Evolutionary conservation across 2,113 vertebrate genomes (phyloP).

Genomic region (Gambusia affinis): DNA sequence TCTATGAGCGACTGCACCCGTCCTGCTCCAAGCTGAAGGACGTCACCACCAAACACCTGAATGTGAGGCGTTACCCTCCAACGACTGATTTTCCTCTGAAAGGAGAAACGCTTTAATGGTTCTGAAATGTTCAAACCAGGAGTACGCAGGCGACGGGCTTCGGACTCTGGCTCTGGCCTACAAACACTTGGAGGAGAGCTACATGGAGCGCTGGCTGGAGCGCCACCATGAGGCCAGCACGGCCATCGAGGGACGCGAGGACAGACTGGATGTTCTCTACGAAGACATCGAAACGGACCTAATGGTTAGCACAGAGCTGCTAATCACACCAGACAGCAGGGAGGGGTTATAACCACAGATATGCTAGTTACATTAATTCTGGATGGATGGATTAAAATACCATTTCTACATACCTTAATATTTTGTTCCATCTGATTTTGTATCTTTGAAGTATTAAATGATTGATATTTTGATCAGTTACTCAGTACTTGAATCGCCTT

Average conservation of each 20-base stretch:
- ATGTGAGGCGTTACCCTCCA: conserved; percentile 80
- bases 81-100: neutral
- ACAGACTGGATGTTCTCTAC: conserved; percentile 82
- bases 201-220: conserved; percentile 82
- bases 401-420: too few species aligned
- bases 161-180: conserved; percentile 91
- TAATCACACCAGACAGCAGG: too few species aligned
- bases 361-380: too few species aligned
- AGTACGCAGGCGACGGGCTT: conserved; percentile 91
- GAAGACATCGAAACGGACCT: conserved; percentile 93
- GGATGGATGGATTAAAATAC: too few species aligned
- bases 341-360: too few species aligned
- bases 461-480: too few species aligned
- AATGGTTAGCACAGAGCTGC: conserved; percentile 73
- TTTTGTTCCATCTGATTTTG: too few species aligned
- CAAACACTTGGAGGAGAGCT: conserved; percentile 83
- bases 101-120: neutral
- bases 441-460: too few species aligned
- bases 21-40: conserved; percentile 82
- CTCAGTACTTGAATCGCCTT: too few species aligned
- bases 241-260: conserved; percentile 83
- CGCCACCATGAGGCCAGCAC: conserved; percentile 86
- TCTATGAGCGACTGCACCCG: conserved; percentile 85
- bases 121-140: conserved; percentile 68
- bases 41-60: conserved; percentile 86